Evolutionary conservation across 2,797 vertebrate genomes (phyloP), one percentile per base, ranked within the genome.

Genomic region (Luscinia luscinia): DNA sequence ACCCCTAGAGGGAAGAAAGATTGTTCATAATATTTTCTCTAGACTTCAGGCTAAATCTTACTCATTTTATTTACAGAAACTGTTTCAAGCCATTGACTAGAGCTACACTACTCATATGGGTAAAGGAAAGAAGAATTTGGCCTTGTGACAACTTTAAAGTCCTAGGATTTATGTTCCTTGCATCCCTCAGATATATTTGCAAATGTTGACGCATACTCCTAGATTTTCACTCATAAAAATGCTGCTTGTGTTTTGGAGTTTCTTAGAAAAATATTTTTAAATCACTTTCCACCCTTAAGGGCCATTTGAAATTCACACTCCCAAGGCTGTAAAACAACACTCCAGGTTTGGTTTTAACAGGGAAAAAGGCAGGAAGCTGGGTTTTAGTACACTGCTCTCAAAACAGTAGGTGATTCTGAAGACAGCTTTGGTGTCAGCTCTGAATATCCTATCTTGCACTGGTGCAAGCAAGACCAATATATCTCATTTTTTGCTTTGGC

Each of bases 241-340:
- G 95, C 89, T 96, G 92, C 91, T 91, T 96, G 85, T 97, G 94
- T 96, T 95, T 95, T 82, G 95, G 92, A 86, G 72, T 90, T 90
- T 96, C 89, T 93, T 92, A 87, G 90, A 92, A 93, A 95, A 95
- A 94, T 94, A 93, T 95, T 96, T 96, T 95, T 84, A 94, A 93
- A 96, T 95, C 89, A 92, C 84, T 95, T 96, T 93, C 89, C 69
- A 91, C 87, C 93, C 92, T 94, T 90, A 94, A 93, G 85, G 92
- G 84, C 75, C 43, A 1, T 95, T 96, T 95, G 87, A 92, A 90
- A 94, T 93, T 95, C 94, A 87, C 92, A 84, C 77, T 89, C 87
- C 41, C 78, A 67, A 76, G 84, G 85, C 89, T 91, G 61, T 94
- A 84, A 95, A 95, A 72, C 87, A 96, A 69, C 91, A 90, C 69